These are phyloP conservation scores for Neogale vison DNA, from an alignment of 2,113 vertebrate species.

Conservation along the genomic window DNA sequence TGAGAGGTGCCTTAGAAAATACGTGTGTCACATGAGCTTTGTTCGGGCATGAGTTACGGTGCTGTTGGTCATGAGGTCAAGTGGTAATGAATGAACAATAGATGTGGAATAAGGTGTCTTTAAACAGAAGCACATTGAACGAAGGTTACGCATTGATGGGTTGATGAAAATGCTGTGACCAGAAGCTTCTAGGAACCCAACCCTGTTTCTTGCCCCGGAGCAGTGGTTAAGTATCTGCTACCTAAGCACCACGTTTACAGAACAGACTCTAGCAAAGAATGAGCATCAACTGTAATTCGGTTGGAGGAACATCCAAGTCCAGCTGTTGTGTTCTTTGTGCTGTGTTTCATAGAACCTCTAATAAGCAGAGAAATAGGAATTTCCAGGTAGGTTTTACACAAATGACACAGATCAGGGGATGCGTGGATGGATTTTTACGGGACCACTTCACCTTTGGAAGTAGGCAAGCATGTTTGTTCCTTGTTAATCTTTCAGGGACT, in stretches of 20 bases:
- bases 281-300: not conserved
- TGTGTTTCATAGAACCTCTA: not conserved
- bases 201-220: not conserved
- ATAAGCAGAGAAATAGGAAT: not conserved
- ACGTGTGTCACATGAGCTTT: not conserved
- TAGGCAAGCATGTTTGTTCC: not conserved
- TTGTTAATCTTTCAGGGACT: not conserved
- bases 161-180: not conserved
- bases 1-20: not conserved
- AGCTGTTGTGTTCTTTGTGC: not conserved
- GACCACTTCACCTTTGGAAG: not conserved
- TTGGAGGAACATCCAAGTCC: not conserved
- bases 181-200: not conserved
- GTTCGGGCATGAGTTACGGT: accelerated
- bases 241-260: not conserved
- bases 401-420: not conserved
- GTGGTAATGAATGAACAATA: not conserved
- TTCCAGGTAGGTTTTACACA: not conserved
- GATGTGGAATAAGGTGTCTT: not conserved
- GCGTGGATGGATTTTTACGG: not conserved
- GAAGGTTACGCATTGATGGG: not conserved
- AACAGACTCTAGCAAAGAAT: not conserved
- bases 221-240: not conserved
- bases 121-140: not conserved
- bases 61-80: not conserved